Evolutionary conservation across 1,140 invertebrate genomes (phyloP), one percentile per base, ranked within the genome.

Genomic region (Bactericera cockerelli): DNA sequence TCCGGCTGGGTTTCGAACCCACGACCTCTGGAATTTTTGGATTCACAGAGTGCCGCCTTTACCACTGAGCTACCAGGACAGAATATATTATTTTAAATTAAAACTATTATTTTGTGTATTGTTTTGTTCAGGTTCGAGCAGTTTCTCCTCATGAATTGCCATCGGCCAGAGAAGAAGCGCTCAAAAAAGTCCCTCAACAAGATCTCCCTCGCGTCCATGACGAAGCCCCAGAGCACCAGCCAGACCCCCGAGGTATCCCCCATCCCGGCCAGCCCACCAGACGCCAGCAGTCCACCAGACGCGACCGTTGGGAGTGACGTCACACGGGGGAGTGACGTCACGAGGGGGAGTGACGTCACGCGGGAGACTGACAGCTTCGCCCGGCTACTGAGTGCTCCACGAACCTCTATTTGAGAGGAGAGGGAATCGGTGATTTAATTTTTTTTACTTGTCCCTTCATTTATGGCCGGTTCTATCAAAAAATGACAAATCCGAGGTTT

Each of bases 111-210:
- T n/a, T n/a, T n/a, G n/a, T n/a, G n/a, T n/a, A n/a, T n/a, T n/a
- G n/a, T n/a, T n/a, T n/a, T n/a, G n/a, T n/a, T 31, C n/a, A 49
- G 22, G 22, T 49, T 49, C n/a, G 42, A 49, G 19, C 42, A 49
- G 19, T 49, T 49, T 16, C 42, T 49, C 22, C 42, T 49, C 22
- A 4, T 49, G 3, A 49, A 49, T n/a, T 49, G n/a, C 22, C 6
- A 49, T 49, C n/a, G 42, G 3, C 42, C 42, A 8, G 42, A 49
- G 42, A 49, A 49, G 42, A 49, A 49, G 22, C n/a, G 22, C 8
- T 10, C 42, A 10, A 49, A 49, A 49, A 49, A 49, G 22, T 49
- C 42, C n/a, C n/a, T 49, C 22, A 49, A 49, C 22, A 49, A 49
- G 22, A 4, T 49, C 4, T 16, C 22, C n/a, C 42, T 49, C 3